These are phyloP conservation scores for Semotilus atromaculatus DNA, from an alignment of 2,797 vertebrate species.

Conservation along the genomic window DNA sequence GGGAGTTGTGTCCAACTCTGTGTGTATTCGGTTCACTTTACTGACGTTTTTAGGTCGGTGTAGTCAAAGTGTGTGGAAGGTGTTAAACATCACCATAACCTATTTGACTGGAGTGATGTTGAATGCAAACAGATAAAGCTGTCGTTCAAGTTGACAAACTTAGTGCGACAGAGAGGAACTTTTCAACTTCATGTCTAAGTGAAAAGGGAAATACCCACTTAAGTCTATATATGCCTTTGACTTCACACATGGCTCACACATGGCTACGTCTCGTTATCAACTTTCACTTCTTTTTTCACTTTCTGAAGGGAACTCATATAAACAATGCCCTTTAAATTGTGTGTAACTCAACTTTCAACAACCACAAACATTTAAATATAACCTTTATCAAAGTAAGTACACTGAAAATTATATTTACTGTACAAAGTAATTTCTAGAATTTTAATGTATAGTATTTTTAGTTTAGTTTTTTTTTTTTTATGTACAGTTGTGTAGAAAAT, in stretches of 20 bases:
- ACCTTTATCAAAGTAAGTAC: background rate
- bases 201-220: constrained; percentile 23
- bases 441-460: background rate
- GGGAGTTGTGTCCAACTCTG: background rate
- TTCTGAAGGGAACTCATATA: background rate
- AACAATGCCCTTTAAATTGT: constrained; percentile 5
- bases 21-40: background rate
- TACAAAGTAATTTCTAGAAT: background rate
- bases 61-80: background rate
- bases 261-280: background rate
- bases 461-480: no score
- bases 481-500: no score
- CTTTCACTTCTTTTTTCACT: constrained; percentile 17
- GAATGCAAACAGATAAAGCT: constrained; percentile 4
- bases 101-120: constrained; percentile 1
- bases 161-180: background rate
- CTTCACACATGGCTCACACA: background rate
- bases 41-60: constrained; percentile 3
- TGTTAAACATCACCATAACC: constrained; percentile 35
- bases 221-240: background rate
- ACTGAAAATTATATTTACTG: background rate
- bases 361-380: constrained; percentile 6
- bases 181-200: background rate
- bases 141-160: background rate
- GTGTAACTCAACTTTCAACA: background rate